Base-by-base conservation (phyloP, 2,888 invertebrate genomes). In the Rhaphigaster nebulosa region DNA sequence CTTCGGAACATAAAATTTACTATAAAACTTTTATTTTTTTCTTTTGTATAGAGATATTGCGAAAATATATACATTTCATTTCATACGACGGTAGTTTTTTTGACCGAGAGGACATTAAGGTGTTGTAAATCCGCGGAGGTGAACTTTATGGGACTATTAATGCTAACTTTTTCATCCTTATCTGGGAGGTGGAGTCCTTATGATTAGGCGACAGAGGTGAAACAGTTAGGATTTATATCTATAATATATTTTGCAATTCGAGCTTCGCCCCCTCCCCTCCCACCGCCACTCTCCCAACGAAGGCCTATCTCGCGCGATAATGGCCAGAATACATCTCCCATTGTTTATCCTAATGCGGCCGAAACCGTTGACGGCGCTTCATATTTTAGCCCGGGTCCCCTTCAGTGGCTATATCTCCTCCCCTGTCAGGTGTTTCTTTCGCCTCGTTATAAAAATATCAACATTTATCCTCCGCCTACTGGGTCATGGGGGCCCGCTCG, bases 301-400 rank as follows among this genome's bases (percentile, higher is more conserved):
- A 60, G 60, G 80, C 80, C 38, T 38, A 80, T 80, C 80, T 80
- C 80, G 8, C 26, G 45, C 45, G 84, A 84, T 84, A 84, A 84
- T 84, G 84, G 84, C 26, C 45, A 41, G 84, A 84, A 84, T 84
- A 84, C 84, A 84, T 84, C 84, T 84, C 84, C 84, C 84, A 84
- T 84, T 84, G 84, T 84, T 84, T 84, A 84, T 84, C 84, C 84
- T 84, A 84, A 84, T 84, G 84, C 84, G 41, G 41, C n/a, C 84
- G 26, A 45, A 84, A 45, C 84, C 45, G 45, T 84, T 45, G 45
- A 45, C 45, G 84, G 45, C 26, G 23, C 84, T 45, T 84, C 84
- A 84, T 84, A 84, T 84, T 84, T 84, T 84, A 84, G n/a, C 84
- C 45, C 1, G 0, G 26, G 10, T n/a, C 65, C 65, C 65, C 65